Evolutionary conservation across 1,140 invertebrate genomes (phyloP), one percentile per base, ranked within the genome.

Genomic region (Antheraea mylitta): DNA sequence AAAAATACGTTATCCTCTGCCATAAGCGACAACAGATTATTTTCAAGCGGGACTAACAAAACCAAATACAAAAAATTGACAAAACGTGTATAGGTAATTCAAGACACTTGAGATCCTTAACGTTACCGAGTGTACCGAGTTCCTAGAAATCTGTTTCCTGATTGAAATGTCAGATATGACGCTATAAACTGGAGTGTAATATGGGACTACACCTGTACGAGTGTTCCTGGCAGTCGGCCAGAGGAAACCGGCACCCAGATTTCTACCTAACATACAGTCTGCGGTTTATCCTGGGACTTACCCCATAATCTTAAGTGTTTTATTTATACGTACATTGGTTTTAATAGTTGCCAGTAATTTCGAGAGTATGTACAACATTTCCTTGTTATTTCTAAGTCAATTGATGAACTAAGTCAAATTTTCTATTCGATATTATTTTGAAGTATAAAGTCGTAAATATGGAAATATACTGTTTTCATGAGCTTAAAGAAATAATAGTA

Each of bases 231-330:
- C 45, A 53, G 45, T 0, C 45, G 45, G 45, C 45, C 45, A 53
- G 45, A 53, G 45, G 45, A 53, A 53, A n/a, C 16, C 45, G 45
- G 11, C 45, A 53, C 45, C 45, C 13, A 53, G 45, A 53, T 53
- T 53, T 53, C 45, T 9, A 53, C 45, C 45, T 53, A 53, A 53
- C 45, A 53, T 53, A 53, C 45, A 53, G 45, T 53, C 45, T 53
- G 45, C 45, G 16, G 45, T 53, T 53, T 53, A 53, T 53, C 45
- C 45, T 53, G 45, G 45, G 45, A 13, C 16, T 53, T 53, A 53
- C 45, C 45, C 45, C 16, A 16, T 53, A 53, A 53, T 16, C 5
- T 53, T 13, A 9, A 53, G 11, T 53, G 45, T 53, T 53, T 53
- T 53, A 53, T 53, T 53, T 53, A n/a, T 16, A n/a, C 45, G 45